Evolutionary conservation across 2,888 invertebrate species (phyloP), one percentile per base, ranked within the genome.

Genomic region (Andrena bucephala): DNA sequence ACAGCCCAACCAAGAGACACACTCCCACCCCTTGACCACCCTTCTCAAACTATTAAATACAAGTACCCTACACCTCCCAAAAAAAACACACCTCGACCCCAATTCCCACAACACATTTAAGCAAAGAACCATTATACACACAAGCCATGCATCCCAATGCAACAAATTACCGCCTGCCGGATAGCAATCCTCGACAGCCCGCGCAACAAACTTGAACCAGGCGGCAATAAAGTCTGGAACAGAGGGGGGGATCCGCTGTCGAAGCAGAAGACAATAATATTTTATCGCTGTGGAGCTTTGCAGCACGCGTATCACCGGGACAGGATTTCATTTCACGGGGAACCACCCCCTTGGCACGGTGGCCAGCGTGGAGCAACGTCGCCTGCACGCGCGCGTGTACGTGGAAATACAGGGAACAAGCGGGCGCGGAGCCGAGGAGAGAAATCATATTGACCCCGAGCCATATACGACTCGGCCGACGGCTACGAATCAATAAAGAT

Each of bases 401-500:
- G 24, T 13, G 33, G 54, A 57, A 42, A 75, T 76, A 72, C 63
- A 72, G 48, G 59, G 83, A 77, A 78, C 76, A 70, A 63, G 54
- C 75, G 29, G 29, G 66, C 50, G 71, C 77, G 67, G 63, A 78
- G 68, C 75, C 66, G 71, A 78, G 72, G 77, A 82, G 87, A 88
- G 86, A 88, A 90, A 92, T 92, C 90, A 90, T 91, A 92, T 92
- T 92, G 92, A 92, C 92, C 92, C 88, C 88, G 89, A 87, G 89
- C 88, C 86, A 89, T 90, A 88, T 87, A 90, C 88, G 89, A 85
- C 85, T 86, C 86, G 86, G 80, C 86, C 88, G 90, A 88, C 86
- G 89, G 90, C 87, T 90, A 90, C 90, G 91, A 93, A 93, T 93
- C 93, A 92, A 93, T 93, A 92, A 92, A 93, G 93, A 93, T 93